These are phyloP conservation scores for Temnothorax curvispinosus DNA, from an alignment of 1,140 invertebrate genomes.

Conservation along the genomic window DNA sequence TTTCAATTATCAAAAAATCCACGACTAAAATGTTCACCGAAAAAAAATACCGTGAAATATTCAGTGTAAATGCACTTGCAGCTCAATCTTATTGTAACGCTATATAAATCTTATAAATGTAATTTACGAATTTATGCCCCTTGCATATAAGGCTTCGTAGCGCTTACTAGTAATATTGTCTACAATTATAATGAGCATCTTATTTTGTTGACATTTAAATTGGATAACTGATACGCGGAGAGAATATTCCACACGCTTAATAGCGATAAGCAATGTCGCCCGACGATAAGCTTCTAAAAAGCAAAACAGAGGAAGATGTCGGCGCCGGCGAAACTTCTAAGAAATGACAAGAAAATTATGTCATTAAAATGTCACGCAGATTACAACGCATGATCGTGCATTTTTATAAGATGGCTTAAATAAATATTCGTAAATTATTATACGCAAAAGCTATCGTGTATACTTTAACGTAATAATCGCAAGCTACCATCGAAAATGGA, in stretches of 20 bases:
- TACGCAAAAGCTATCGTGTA: too few relatives aligned
- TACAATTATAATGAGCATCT: slow-evolving; percentile 20
- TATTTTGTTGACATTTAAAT: slow-evolving; percentile 43
- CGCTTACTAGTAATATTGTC: background rate
- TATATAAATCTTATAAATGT: background rate
- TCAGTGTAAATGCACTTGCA: background rate
- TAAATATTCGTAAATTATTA: background rate
- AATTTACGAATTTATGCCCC: background rate
- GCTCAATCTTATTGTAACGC: background rate
- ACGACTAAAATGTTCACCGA: background rate
- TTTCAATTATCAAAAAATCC: background rate
- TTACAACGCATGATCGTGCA: background rate
- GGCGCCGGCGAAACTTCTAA: slow-evolving; percentile 1
- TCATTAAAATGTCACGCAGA: slow-evolving; percentile 24
- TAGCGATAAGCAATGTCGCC: slow-evolving; percentile 40
- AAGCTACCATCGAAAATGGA: background rate
- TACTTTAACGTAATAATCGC: background rate
- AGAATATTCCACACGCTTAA: slow-evolving; percentile 18
- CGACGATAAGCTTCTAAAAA: slow-evolving; percentile 32
- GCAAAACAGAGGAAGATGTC: background rate
- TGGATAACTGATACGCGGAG: background rate
- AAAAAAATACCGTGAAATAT: background rate
- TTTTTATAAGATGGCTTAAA: background rate
- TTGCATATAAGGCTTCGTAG: background rate
- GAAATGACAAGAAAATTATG: slow-evolving; percentile 46